Evolutionary conservation across 2,797 vertebrate genomes (phyloP).

Genomic region (Botia kubotai): DNA sequence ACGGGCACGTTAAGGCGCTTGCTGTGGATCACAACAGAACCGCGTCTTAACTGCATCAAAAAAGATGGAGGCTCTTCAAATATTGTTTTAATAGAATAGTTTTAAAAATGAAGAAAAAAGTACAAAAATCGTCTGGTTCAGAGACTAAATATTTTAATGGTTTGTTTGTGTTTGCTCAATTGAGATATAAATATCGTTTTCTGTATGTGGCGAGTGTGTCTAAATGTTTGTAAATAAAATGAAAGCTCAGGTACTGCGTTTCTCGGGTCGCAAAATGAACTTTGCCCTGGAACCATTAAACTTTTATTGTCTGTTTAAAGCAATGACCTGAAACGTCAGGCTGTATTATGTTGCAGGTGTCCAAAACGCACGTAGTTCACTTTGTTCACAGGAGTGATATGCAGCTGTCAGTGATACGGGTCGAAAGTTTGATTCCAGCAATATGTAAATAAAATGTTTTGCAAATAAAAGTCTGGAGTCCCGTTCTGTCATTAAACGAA

Average conservation of each 20-base stretch:
- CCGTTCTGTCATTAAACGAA: conserved; percentile 43
- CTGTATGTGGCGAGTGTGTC: conserved; percentile 74
- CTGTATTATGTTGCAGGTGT: conserved; percentile 41
- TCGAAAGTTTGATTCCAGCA: conserved; percentile 68
- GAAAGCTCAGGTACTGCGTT: conserved; percentile 69
- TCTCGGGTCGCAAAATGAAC: conserved; percentile 36
- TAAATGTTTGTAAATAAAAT: conserved; percentile 76
- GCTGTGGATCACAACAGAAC: conserved; percentile 62
- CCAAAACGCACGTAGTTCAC: conserved; percentile 51
- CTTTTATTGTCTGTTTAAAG: conserved; percentile 37
- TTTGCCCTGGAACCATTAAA: conserved; percentile 14
- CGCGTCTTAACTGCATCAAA: conserved; percentile 67
- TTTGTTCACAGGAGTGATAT: conserved; percentile 46
- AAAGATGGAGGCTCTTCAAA: conserved; percentile 81
- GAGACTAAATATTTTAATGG: conserved; percentile 75
- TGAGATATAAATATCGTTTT: conserved; percentile 82
- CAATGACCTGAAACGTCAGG: conserved; percentile 32
- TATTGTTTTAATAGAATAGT: conserved; percentile 81
- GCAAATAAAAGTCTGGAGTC: conserved; percentile 55
- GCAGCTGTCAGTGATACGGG: conserved; percentile 65
- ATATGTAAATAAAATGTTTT: conserved; percentile 81
- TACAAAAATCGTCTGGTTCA: conserved; percentile 70
- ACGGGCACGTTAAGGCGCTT: conserved; percentile 63
- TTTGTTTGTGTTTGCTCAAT: conserved; percentile 75
- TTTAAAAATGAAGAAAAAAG: conserved; percentile 67